Conservation (phyloP, 2,797 vertebrate species). For the Poecilia velifera region DNA sequence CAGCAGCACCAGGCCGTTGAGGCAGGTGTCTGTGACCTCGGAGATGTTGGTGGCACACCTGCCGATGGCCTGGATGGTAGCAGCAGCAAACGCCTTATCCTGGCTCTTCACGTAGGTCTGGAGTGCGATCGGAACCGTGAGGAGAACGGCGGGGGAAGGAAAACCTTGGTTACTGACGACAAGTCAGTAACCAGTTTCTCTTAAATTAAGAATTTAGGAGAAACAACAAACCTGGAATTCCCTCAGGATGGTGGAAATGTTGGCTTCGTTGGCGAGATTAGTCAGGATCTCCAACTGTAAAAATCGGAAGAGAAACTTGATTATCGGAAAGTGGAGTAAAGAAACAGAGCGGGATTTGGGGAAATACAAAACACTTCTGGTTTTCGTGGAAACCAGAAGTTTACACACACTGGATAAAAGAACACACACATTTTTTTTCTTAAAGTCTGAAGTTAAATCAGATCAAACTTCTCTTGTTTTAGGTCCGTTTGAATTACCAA, state of each 20-base stretch:
- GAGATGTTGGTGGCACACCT: slow-evolving; percentile 94
- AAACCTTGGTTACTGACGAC: neutral
- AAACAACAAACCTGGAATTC: slow-evolving; percentile 91
- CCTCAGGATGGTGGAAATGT: slow-evolving; percentile 94
- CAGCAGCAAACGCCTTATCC: slow-evolving; percentile 95
- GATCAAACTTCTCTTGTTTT: neutral
- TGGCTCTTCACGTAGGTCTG: slow-evolving; percentile 98
- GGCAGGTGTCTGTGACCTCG: slow-evolving; percentile 94
- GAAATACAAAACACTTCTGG: neutral
- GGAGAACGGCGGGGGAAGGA: too few species aligned
- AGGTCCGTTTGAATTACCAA: neutral
- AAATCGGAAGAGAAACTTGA: neutral
- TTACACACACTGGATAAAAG: neutral
- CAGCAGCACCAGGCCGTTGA: slow-evolving; percentile 92
- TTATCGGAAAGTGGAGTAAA: neutral
- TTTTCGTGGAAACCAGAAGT: neutral
- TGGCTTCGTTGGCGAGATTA: slow-evolving; percentile 94
- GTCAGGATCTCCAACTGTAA: slow-evolving; percentile 95
- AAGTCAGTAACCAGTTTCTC: too few species aligned
- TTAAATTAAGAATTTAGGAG: too few species aligned
- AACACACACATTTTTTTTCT: neutral
- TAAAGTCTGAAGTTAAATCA: neutral
- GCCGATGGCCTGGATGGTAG: slow-evolving; percentile 96
- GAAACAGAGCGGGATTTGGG: neutral
- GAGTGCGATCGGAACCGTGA: neutral